Conservation (phyloP, 1,140 invertebrate genomes). For the Aphaenogaster floridana region DNA sequence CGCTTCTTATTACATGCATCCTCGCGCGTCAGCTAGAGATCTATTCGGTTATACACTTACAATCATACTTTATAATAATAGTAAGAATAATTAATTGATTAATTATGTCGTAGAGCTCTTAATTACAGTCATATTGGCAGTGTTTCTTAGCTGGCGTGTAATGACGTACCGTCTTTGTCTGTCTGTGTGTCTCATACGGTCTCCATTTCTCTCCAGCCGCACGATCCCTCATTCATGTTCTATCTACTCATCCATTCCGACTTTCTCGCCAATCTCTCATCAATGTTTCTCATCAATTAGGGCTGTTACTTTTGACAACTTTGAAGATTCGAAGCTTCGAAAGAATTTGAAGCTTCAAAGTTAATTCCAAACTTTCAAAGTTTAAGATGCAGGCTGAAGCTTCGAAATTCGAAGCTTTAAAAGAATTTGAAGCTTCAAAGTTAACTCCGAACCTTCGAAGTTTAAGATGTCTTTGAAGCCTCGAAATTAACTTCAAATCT, state of each 20-base stretch:
- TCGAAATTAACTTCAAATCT: too few species aligned
- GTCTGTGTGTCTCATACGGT: constrained; percentile 38
- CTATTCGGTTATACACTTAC: constrained; percentile 73
- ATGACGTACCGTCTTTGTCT: constrained; percentile 52
- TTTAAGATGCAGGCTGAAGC: too few species aligned
- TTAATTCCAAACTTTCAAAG: too few species aligned
- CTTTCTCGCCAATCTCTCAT: neutral
- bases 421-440: too few species aligned
- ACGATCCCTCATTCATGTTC: constrained; percentile 32
- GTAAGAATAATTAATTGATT: constrained; percentile 77
- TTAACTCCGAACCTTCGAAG: too few species aligned
- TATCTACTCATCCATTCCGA: constrained; percentile 7
- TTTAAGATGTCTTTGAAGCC: too few species aligned
- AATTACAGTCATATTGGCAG: constrained; percentile 85
- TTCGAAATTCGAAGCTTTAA: too few species aligned
- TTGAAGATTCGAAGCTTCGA: too few species aligned
- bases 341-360: too few species aligned
- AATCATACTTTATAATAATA: constrained; percentile 73
- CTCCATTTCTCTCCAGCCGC: constrained; percentile 23
- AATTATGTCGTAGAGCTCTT: constrained; percentile 79
- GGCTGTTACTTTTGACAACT: too few species aligned
- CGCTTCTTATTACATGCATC: constrained; percentile 15
- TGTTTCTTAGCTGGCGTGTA: constrained; percentile 82
- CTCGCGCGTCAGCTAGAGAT: constrained; percentile 73
- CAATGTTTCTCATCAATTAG: too few species aligned